Conservation (phyloP, 2,888 invertebrate species). For the Caenorhabditis japonica region DNA sequence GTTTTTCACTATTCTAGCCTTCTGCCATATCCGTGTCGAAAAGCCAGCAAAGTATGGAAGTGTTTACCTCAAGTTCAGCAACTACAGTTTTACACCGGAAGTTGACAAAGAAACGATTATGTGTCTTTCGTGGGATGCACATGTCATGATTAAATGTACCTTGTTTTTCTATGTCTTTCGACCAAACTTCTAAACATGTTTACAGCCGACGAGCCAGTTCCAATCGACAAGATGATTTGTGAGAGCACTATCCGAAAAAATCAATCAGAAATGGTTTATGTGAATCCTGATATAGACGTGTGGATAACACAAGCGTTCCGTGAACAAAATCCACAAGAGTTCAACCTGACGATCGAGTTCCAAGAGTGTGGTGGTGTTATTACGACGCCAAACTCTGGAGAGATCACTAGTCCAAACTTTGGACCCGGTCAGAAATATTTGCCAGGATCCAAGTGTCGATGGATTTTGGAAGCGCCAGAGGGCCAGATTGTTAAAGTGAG, state of each 20-base stretch:
- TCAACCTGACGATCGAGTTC: constrained; percentile 61
- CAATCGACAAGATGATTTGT: constrained; percentile 16
- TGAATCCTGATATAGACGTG: constrained; percentile 51
- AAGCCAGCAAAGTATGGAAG: constrained; percentile 27
- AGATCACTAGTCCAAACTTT: constrained; percentile 48
- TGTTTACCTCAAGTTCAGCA: constrained; percentile 23
- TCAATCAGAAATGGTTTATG: constrained; percentile 29
- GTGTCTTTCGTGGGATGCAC: constrained; percentile 30
- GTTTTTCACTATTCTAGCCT: too few species aligned
- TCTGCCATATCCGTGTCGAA: constrained; percentile 30
- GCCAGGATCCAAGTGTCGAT: constrained; percentile 67
- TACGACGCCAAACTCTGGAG: constrained; percentile 59
- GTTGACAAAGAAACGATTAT: neutral
- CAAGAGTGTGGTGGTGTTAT: constrained; percentile 31
- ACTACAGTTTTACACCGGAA: constrained; percentile 3
- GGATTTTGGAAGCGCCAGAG: constrained; percentile 72
- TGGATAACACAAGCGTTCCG: constrained; percentile 23
- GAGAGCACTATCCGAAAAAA: constrained; percentile 4
- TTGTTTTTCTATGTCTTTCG: neutral
- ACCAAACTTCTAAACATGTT: too few species aligned
- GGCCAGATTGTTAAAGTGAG: constrained; percentile 69
- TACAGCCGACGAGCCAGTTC: constrained; percentile 32
- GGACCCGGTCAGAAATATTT: constrained; percentile 61
- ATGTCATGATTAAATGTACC: constrained; percentile 32
- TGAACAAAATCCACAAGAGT: constrained; percentile 21